phyloP scores from a whole-genome alignment of 2,797 vertebrate genomes.

The Margarornis squamiger region DNA sequence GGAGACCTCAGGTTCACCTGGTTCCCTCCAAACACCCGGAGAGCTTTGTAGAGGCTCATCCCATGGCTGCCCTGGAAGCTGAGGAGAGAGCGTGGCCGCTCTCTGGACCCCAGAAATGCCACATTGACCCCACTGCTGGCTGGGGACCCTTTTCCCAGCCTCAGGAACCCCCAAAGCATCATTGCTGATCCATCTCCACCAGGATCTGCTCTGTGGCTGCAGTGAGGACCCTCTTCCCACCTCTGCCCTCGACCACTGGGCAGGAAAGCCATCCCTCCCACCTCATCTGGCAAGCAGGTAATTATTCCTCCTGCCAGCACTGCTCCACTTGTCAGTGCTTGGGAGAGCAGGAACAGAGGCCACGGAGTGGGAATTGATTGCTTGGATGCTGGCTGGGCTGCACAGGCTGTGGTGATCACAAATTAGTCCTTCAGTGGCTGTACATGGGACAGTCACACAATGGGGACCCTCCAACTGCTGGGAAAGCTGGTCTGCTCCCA shows the following conservation, averaged over 20 bases:
- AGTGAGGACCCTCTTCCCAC: neutral
- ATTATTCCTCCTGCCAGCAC: neutral
- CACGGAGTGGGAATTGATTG: neutral
- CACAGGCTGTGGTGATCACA: neutral
- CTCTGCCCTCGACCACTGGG: neutral
- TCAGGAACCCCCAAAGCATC: neutral
- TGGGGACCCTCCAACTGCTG: neutral
- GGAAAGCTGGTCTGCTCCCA: neutral
- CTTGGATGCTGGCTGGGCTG: neutral
- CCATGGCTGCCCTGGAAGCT: neutral
- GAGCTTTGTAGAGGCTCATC: neutral
- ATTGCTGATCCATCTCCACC: neutral
- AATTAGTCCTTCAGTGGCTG: neutral
- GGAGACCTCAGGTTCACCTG: neutral
- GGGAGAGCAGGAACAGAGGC: neutral
- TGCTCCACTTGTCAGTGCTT: neutral
- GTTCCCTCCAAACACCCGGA: neutral
- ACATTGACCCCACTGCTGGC: accelerated
- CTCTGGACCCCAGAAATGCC: neutral
- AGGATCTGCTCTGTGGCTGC: neutral
- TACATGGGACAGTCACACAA: accelerated
- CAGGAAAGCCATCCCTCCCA: neutral
- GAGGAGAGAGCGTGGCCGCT: neutral
- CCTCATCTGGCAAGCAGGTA: neutral
- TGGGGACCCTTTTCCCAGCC: neutral